These are phyloP conservation scores for Microctenopoma lineatum DNA, from an alignment of 2,797 vertebrate genomes.

Conservation along the genomic window DNA sequence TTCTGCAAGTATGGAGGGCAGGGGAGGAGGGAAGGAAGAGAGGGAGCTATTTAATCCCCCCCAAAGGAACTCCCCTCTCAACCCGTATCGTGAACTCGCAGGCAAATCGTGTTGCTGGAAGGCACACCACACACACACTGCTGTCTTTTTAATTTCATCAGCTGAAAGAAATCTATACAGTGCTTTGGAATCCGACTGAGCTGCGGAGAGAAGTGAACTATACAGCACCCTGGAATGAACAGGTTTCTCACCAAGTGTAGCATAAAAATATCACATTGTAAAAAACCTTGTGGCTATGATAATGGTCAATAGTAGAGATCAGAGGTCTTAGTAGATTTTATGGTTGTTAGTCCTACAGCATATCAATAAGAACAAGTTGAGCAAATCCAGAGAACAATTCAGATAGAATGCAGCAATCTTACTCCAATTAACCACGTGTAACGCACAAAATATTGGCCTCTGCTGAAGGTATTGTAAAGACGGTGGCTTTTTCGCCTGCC, in stretches of 20 bases:
- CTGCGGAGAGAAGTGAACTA: slow-evolving; percentile 77
- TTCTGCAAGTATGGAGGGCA: slow-evolving; percentile 78
- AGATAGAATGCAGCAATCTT: slow-evolving; percentile 53
- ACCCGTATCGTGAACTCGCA: slow-evolving; percentile 88
- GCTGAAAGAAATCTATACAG: slow-evolving; percentile 88
- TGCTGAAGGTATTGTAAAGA: slow-evolving; percentile 38
- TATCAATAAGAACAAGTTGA: slow-evolving; percentile 77
- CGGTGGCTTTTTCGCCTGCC: slow-evolving; percentile 39
- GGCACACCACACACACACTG: slow-evolving; percentile 86
- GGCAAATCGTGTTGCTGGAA: slow-evolving; percentile 85
- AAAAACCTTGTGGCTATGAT: slow-evolving; percentile 81
- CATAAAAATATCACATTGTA: slow-evolving; percentile 76
- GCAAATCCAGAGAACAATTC: slow-evolving; percentile 72
- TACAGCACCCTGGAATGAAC: slow-evolving; percentile 82
- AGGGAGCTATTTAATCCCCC: slow-evolving; percentile 88
- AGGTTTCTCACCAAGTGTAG: slow-evolving; percentile 80
- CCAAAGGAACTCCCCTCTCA: slow-evolving; percentile 89
- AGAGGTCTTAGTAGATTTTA: slow-evolving; percentile 79
- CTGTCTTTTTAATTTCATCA: slow-evolving; percentile 90
- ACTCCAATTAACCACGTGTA: slow-evolving; percentile 63
- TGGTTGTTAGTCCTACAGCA: slow-evolving; percentile 77
- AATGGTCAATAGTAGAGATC: slow-evolving; percentile 83
- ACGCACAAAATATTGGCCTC: slow-evolving; percentile 44
- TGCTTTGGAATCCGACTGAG: slow-evolving; percentile 79
- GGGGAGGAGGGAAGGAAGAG: slow-evolving; percentile 80